Conservation (phyloP, 2,888 invertebrate genomes). For the Diplolepis rosae region DNA sequence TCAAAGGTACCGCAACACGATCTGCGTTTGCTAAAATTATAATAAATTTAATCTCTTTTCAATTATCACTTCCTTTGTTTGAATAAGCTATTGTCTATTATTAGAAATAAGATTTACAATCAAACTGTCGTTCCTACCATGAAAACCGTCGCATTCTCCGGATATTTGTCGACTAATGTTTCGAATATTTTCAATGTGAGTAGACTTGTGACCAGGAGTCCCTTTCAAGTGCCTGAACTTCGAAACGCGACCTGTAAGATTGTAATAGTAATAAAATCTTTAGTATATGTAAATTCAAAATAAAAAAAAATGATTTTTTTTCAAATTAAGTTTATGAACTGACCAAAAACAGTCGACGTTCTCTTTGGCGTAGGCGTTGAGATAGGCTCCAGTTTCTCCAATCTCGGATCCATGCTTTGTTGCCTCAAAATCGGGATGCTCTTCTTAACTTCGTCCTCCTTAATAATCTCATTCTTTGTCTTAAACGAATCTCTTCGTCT, state of each 20-base stretch:
- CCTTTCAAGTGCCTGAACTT: slow-evolving; percentile 96
- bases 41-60: slow-evolving; percentile 34
- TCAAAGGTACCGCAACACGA: slow-evolving; percentile 91
- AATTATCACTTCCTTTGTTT: neutral
- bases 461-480: slow-evolving; percentile 78
- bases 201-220: slow-evolving; percentile 91
- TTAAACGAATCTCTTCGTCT: slow-evolving; percentile 84
- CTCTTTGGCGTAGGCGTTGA: slow-evolving; percentile 84
- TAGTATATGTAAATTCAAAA: neutral
- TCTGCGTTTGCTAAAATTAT: slow-evolving; percentile 83
- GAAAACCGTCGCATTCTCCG: slow-evolving; percentile 95
- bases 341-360: slow-evolving; percentile 90
- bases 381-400: slow-evolving; percentile 73
- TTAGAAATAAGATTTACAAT: neutral
- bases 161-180: slow-evolving; percentile 93
- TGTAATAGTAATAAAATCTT: neutral
- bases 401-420: slow-evolving; percentile 74
- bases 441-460: slow-evolving; percentile 74
- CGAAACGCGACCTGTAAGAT: slow-evolving; percentile 82
- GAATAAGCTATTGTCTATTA: neutral
- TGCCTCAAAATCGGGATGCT: slow-evolving; percentile 74
- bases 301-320: slow-evolving; percentile 10
- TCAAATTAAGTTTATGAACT: slow-evolving; percentile 48
- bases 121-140: slow-evolving; percentile 77
- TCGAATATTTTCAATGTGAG: slow-evolving; percentile 92